phyloP scores from a whole-genome alignment of 2,888 invertebrate genomes.

The Sinopyrophorus schimmeli region DNA sequence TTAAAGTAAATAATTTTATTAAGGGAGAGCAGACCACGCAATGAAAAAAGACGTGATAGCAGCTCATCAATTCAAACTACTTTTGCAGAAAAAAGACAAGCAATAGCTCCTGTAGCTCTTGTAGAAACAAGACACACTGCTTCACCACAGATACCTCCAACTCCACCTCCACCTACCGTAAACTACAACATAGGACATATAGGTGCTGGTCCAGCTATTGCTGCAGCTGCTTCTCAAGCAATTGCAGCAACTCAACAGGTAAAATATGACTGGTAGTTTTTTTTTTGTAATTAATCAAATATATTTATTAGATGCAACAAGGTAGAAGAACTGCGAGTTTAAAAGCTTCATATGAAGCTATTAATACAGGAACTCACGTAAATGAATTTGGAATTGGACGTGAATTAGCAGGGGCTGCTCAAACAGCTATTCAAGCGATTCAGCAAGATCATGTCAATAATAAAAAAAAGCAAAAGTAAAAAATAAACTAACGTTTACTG shows the following conservation, averaged over 20 bases:
- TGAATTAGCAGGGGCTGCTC: conserved; percentile 73
- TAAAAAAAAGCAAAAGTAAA: conserved; percentile 66
- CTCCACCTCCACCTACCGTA: conserved; percentile 56
- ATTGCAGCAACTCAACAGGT: conserved; percentile 94
- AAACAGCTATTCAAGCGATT: conserved; percentile 71
- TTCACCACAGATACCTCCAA: conserved; percentile 28
- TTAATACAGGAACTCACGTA: conserved; percentile 64
- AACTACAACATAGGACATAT: conserved; percentile 78
- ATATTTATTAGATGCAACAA: conserved; percentile 75
- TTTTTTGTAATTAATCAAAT: neutral
- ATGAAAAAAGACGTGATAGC: conserved; percentile 77
- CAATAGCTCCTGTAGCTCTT: conserved; percentile 44
- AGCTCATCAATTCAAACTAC: conserved; percentile 58
- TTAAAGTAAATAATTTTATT: conserved; percentile 19
- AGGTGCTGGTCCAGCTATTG: conserved; percentile 88
- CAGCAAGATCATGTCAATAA: conserved; percentile 62
- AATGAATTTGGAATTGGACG: conserved; percentile 71
- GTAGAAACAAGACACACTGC: conserved; percentile 44
- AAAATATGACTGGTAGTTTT: conserved; percentile 15
- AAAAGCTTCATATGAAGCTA: conserved; percentile 94
- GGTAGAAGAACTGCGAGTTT: conserved; percentile 91
- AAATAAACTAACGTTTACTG: neutral
- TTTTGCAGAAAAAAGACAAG: conserved; percentile 57
- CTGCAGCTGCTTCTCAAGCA: conserved; percentile 93
- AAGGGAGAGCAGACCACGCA: conserved; percentile 63